Base-by-base conservation (phyloP, 2,113 vertebrate species). In the Brachirus orientalis region DNA sequence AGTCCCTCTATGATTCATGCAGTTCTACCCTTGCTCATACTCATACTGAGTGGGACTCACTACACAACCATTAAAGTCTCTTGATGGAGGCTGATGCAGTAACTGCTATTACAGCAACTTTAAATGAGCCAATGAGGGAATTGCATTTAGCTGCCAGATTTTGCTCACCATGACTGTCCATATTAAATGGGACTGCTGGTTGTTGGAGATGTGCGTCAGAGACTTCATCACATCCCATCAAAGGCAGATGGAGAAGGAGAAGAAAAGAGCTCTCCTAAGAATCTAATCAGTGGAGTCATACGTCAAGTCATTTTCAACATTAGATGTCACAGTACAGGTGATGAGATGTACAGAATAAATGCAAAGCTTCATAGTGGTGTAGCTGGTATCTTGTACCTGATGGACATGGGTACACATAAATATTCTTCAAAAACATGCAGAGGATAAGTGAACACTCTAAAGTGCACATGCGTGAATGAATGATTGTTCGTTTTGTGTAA, bases 151-250 rank as follows among this genome's bases (percentile, higher is more conserved):
- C 58, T 17, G 41, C 11, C 19, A 61, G 55, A 54, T 54, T 50
- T 9, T 58, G 22, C 57, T 60, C 40, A 50, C 12, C 33, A 7
- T 47, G 72, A 40, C 43, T 17, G 36, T 38, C 18, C 12, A 16
- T 10, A 36, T 63, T 72, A 47, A 75, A 75, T 60, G 16, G 48
- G 12, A 37, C 7, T 5, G 1, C 16, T 13, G 10, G 37, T 8
- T 53, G 22, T 12, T 18, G 14, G 17, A 53, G 40, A 68, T 10
- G n/a, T 84, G 85, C 85, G 79, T 84, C 85, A 85, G 54, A 72
- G 63, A 36, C 17, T 56, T 37, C 10, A 43, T 65, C 20, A 66
- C 18, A 47, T 37, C 16, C 22, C 48, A 40, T 43, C 53, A 52
- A 52, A 14, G 18, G 47, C 44, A 38, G 8, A 59, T 68, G 9